Evolutionary conservation across 2,797 vertebrate genomes (phyloP).

Genomic region (Characodon lateralis): DNA sequence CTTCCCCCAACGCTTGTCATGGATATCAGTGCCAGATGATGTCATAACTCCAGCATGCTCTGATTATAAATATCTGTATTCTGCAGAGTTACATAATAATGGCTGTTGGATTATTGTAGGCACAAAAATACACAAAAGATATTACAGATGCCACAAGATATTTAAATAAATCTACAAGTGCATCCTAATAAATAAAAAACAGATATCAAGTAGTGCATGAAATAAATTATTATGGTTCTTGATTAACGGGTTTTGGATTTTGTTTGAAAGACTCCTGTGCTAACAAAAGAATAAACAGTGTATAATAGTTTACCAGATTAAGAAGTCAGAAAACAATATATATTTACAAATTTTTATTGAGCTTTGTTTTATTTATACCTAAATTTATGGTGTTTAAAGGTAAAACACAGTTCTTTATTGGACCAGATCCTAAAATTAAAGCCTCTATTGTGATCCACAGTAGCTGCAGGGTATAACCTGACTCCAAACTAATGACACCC

Average conservation of each 20-base stretch:
- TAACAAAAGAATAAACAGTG: background rate
- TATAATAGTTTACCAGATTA: background rate
- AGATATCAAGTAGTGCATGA: background rate
- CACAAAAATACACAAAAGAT: slow-evolving; percentile 59
- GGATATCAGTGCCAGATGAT: slow-evolving; percentile 68
- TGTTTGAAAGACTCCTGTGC: background rate
- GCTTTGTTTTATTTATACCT: background rate
- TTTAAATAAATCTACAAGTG: slow-evolving; percentile 31
- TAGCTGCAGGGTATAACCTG: background rate
- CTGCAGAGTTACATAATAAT: slow-evolving; percentile 80
- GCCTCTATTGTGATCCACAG: slow-evolving; percentile 13
- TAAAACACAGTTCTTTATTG: background rate
- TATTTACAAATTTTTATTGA: background rate
- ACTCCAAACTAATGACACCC: slow-evolving; percentile 12
- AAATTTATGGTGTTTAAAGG: background rate
- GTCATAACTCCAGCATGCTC: slow-evolving; percentile 76
- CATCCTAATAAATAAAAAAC: slow-evolving; percentile 21
- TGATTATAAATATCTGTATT: slow-evolving; percentile 83
- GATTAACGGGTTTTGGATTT: background rate
- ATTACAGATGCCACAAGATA: slow-evolving; percentile 64
- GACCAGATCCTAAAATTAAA: slow-evolving; percentile 1
- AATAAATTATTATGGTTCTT: background rate
- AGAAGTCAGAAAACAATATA: background rate
- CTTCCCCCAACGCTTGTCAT: slow-evolving; percentile 72
- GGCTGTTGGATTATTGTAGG: slow-evolving; percentile 75